Base-by-base conservation (phyloP, 2,888 invertebrate species). In the Eupeodes luniger region DNA sequence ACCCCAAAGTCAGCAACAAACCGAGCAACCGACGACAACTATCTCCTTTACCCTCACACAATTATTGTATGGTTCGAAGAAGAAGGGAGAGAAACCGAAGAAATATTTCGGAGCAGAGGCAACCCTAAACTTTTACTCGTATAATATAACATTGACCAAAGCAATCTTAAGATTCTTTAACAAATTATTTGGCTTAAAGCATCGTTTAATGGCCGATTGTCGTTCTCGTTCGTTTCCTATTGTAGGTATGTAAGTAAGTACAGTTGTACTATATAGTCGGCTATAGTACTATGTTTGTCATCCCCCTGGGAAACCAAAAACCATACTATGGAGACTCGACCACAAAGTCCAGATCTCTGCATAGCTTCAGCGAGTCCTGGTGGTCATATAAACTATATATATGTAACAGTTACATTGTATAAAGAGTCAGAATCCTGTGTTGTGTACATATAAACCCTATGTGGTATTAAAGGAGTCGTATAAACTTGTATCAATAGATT, bases 121-220 rank as follows among this genome's bases (percentile, higher is more conserved):
- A 70, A 72, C 19, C 72, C 72, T 12, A n/a, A 72, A 27, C 53
- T 53, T 14, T 11, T 40, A 40, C 40, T 9, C 40, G 40, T 27
- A 40, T n/a, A 16, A 55, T 51, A 53, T n/a, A 64, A 61, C 27
- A 27, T 5, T 44, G 67, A 19, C 49, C 2, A 11, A 27, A 74
- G 40, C 9, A 72, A 36, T 34, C 81, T 27, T 53, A 47, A 77
- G 81, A 78, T 75, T 75, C 74, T 55, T 85, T 49, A 62, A 87
- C 84, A 70, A 84, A 81, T 87, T 80, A 84, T 84, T 77, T 80
- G 61, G 87, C 79, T 87, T 84, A 79, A 79, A 83, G 76, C 80
- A 77, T 84, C 80, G 62, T 83, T 80, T 87, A 87, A 84, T 83
- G 80, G 55, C 14, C 16, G 55, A 81, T 79, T 76, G 70, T 66